Evolutionary conservation across 2,797 vertebrate species (phyloP).

Genomic region (Remorina albescens): DNA sequence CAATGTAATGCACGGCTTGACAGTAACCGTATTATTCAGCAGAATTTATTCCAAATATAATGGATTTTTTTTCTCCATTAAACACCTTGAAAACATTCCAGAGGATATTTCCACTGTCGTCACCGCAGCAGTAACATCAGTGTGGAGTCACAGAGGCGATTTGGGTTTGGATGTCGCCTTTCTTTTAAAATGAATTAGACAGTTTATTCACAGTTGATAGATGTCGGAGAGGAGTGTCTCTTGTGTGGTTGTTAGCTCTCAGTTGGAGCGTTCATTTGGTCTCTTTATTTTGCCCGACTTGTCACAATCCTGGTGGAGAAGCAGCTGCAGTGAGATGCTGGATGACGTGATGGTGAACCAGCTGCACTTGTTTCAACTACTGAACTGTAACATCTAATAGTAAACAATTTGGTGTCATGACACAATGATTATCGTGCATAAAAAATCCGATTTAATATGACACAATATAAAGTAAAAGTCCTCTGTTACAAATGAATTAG

Average conservation of each 20-base stretch:
- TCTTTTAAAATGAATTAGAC: not conserved
- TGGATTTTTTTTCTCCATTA: slow-evolving; percentile 1
- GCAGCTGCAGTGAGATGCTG: not conserved
- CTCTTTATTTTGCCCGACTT: not conserved
- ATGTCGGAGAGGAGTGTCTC: not conserved
- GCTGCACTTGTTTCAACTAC: not conserved
- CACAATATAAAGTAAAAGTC: not conserved
- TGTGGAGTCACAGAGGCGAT: not conserved
- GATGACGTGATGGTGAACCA: not conserved
- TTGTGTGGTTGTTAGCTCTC: not conserved
- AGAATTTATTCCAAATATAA: slow-evolving; percentile 6
- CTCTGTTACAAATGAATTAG: too few relatives aligned
- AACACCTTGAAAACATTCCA: not conserved
- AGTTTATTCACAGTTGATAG: not conserved
- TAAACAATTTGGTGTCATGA: not conserved
- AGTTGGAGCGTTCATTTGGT: not conserved
- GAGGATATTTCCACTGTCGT: slow-evolving; percentile 17
- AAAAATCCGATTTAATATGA: not conserved
- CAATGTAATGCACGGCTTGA: not conserved
- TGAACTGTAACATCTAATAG: not conserved
- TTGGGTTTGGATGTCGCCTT: not conserved
- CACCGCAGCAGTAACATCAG: not conserved
- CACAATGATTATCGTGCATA: not conserved
- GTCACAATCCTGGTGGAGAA: not conserved
- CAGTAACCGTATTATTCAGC: not conserved